Percentiles rank a stretch among this genome's conserved stretches.
These are phyloP conservation scores for Coelopa frigida DNA, from an alignment of 1,140 invertebrate species.

Conservation along the genomic window DNA sequence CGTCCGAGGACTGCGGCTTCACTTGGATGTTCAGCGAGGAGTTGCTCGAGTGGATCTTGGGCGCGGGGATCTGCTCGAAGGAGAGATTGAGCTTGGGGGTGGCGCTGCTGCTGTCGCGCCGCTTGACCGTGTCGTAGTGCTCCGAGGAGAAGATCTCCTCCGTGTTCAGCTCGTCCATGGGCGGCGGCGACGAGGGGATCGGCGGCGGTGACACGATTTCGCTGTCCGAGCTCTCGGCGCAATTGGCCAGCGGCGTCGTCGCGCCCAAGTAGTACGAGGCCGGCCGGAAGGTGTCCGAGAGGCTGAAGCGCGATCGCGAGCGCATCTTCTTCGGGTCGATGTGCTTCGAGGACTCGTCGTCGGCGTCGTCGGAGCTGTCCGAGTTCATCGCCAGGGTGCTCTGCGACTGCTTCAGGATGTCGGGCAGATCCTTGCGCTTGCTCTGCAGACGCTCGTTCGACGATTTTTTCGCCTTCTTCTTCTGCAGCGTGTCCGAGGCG, in stretches of 20 bases:
- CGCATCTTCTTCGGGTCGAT: slow-evolving; percentile 60
- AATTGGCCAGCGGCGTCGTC: slow-evolving; percentile 50
- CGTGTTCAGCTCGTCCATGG: slow-evolving; percentile 51
- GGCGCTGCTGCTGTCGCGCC: slow-evolving; percentile 27
- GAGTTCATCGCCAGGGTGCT: slow-evolving; percentile 44
- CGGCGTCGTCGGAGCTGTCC: slow-evolving; percentile 76
- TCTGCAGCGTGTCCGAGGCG: slow-evolving; percentile 24
- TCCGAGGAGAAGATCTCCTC: slow-evolving; percentile 44
- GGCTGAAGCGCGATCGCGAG: slow-evolving; percentile 65
- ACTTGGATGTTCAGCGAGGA: slow-evolving; percentile 34
- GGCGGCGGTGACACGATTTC: slow-evolving; percentile 75
- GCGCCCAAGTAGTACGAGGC: slow-evolving; percentile 76
- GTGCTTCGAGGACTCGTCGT: slow-evolving; percentile 77
- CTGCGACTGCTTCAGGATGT: slow-evolving; percentile 55
- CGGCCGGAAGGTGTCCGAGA: slow-evolving; percentile 78
- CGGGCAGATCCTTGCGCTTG: slow-evolving; percentile 51
- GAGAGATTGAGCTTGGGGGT: slow-evolving; percentile 32
- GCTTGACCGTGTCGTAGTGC: slow-evolving; percentile 39
- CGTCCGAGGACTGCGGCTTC: slow-evolving; percentile 11
- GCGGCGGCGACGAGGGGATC: slow-evolving; percentile 67
- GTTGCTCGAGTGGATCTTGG: slow-evolving; percentile 40
- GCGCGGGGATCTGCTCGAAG: slow-evolving; percentile 38
- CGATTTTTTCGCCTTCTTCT: slow-evolving; percentile 37
- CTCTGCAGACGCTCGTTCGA: slow-evolving; percentile 11
- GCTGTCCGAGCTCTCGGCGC: slow-evolving; percentile 74